Evolutionary conservation across 2,797 vertebrate genomes (phyloP).

Genomic region (Macrochelys suwanniensis): DNA sequence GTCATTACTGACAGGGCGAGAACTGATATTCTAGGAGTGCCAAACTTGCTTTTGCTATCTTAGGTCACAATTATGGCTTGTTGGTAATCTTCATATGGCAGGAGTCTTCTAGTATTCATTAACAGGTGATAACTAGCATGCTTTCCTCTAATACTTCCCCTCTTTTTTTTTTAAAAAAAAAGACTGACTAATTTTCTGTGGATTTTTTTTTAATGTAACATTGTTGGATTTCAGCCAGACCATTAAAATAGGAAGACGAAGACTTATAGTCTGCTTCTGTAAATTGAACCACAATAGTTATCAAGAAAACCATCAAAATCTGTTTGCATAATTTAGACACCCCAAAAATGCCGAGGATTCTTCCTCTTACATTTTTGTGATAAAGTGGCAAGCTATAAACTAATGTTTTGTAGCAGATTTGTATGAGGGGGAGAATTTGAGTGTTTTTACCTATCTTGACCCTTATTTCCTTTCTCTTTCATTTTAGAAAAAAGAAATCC

Average conservation of each 20-base stretch:
- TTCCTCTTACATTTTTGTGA: neutral
- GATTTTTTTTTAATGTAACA: neutral
- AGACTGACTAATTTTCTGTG: neutral
- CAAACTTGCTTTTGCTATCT: neutral
- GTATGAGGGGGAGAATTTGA: neutral
- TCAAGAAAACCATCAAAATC: neutral
- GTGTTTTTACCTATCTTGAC: conserved; percentile 53
- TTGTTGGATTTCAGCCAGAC: neutral
- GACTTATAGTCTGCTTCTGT: neutral
- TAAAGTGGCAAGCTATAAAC: conserved; percentile 14
- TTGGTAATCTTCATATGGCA: neutral
- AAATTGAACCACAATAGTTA: neutral
- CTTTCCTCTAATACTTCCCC: neutral
- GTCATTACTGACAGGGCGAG: neutral
- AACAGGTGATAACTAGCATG: neutral
- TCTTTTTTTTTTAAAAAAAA: neutral
- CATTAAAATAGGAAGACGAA: conserved; percentile 1
- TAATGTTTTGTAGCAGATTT: conserved; percentile 11
- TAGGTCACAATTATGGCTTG: neutral
- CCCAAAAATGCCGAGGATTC: neutral
- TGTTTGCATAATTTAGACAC: neutral
- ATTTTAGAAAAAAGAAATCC: conserved; percentile 81
- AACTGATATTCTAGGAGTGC: neutral
- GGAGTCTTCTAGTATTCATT: neutral
- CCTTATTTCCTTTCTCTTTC: conserved; percentile 65